Evolutionary conservation across 2,888 invertebrate species (phyloP), one percentile per base, ranked within the genome.

Genomic region (Cremastinae sp.): DNA sequence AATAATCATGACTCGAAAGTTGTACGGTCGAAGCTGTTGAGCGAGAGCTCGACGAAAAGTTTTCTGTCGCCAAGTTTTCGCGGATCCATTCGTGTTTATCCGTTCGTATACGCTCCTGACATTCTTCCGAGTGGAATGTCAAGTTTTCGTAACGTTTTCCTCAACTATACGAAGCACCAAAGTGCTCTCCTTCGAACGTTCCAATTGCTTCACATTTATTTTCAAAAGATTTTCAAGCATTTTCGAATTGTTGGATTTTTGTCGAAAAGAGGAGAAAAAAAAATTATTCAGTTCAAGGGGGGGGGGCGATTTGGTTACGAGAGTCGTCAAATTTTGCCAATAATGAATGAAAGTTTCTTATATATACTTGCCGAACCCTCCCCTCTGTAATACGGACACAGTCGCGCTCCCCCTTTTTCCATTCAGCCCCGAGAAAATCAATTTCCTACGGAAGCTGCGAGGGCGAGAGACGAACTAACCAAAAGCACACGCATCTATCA

Each of bases 361-460:
- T 53, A 28, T 41, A 10, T 38, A 9, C n/a, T 16, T 41, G 1
- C 62, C 38, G 4, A 12, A 47, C 3, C 43, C 20, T 28, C 20
- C 20, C 65, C n/a, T n/a, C n/a, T n/a, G n/a, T n/a, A n/a, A n/a
- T n/a, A n/a, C n/a, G n/a, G n/a, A n/a, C n/a, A 22, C 58, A 34
- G 45, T 70, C 51, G 64, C 47, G 28, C 53, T 45, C 64, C 69
- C 34, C 34, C 28, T 70, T 65, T 74, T 61, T 70, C 70, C 47
- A 59, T 74, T 74, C 41, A 65, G 61, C 41, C 54, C 65, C 43
- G 70, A 47, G 74, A 77, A 77, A 77, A 77, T 77, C 77, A 77
- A 77, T 77, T 77, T 74, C 70, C 64, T 36, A 41, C 77, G 41
- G 77, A 59, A 77, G 49, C 41, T 53, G 58, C 69, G 61, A 51